Conservation (phyloP, 2,113 vertebrate species). For the Nettapus auritus region DNA sequence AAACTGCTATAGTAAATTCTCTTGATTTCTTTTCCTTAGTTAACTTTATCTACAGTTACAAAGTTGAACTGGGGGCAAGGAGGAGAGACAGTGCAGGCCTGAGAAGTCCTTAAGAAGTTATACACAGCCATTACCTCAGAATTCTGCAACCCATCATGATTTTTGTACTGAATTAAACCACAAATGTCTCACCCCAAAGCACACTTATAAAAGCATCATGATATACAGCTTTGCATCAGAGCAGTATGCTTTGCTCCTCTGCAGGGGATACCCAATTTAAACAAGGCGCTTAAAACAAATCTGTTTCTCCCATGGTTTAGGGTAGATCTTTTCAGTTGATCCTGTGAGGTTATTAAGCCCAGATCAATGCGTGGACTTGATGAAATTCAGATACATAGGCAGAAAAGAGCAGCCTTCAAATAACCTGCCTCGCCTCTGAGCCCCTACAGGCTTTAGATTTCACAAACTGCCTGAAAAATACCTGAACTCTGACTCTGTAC, state of each 20-base stretch:
- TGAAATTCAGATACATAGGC: neutral
- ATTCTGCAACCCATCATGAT: neutral
- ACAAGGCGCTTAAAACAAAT: neutral
- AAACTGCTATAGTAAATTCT: neutral
- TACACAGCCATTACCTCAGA: neutral
- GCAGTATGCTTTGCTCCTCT: no score
- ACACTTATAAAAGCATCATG: neutral
- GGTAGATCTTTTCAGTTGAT: neutral
- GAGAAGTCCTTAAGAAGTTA: constrained; percentile 15
- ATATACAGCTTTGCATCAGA: neutral
- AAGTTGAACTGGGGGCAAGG: neutral
- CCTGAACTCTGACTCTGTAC: fast-evolving
- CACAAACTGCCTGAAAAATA: neutral
- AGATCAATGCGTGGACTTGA: neutral
- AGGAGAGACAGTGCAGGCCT: neutral
- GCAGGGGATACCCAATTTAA: neutral
- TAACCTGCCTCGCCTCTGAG: neutral
- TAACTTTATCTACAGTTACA: neutral
- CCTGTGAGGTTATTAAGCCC: neutral
- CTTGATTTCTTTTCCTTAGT: neutral
- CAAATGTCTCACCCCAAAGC: neutral
- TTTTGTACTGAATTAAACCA: constrained; percentile 21
- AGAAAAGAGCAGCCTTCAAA: neutral
- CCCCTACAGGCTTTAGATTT: neutral
- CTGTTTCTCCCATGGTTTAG: neutral